Evolutionary conservation across 1,140 invertebrate species (phyloP).

Genomic region (Caenorhabditis latens): DNA sequence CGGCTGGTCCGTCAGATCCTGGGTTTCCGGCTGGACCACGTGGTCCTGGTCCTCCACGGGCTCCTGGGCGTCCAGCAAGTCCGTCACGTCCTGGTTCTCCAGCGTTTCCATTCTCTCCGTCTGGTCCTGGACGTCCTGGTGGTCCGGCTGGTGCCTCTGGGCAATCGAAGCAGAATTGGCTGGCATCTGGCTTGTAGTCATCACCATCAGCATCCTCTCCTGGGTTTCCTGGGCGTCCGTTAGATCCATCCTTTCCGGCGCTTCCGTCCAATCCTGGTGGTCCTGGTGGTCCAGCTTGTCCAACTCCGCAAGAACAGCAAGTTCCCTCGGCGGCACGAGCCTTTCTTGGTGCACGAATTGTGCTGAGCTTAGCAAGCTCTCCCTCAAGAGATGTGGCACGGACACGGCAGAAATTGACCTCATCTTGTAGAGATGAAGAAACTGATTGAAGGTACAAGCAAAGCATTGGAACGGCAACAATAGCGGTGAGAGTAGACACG

Average conservation of each 20-base stretch:
- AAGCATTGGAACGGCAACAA: conserved; percentile 72
- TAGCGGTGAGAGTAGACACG: conserved; percentile 73
- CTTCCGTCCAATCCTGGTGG: conserved; percentile 19
- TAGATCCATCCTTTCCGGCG: conserved; percentile 43
- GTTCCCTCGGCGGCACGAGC: conserved; percentile 39
- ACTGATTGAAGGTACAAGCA: conserved; percentile 72
- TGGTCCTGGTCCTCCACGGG: conserved; percentile 62
- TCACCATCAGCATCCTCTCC: conserved; percentile 56
- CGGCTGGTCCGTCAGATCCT: conserved; percentile 43
- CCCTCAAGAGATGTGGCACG: conserved; percentile 65
- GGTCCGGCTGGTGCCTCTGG: conserved; percentile 65
- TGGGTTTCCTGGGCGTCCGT: conserved; percentile 37
- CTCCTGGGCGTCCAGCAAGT: conserved; percentile 58
- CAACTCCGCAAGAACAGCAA: conserved; percentile 48
- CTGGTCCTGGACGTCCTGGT: conserved; percentile 62
- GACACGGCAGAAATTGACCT: conserved; percentile 69
- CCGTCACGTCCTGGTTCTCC: conserved; percentile 64
- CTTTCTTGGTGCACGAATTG: conserved; percentile 55
- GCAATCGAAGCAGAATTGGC: conserved; percentile 67
- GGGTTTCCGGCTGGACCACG: conserved; percentile 60
- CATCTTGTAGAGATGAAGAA: conserved; percentile 69
- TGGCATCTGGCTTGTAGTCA: conserved; percentile 28
- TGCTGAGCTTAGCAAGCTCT: conserved; percentile 67
- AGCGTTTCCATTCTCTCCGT: conserved; percentile 63
- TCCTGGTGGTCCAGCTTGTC: conserved; percentile 55